These are phyloP conservation scores for Geothlypis trichas DNA, from an alignment of 2,113 vertebrate genomes.

Conservation along the genomic window DNA sequence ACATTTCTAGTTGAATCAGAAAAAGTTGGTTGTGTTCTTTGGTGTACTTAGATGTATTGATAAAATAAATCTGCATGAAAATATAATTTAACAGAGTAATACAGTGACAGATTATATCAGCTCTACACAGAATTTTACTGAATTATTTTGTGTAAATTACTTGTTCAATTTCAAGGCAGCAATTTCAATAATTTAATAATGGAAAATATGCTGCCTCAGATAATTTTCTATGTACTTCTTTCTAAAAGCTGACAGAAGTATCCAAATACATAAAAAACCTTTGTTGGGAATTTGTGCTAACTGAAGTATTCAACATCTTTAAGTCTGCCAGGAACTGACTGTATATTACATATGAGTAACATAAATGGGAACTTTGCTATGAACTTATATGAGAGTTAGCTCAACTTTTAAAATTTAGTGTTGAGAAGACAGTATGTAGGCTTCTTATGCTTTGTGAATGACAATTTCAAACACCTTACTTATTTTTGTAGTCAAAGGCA, in stretches of 20 bases:
- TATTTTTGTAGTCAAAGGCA: slow-evolving; percentile 80
- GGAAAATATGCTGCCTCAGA: not conserved
- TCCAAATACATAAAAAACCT: not conserved
- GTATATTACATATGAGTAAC: not conserved
- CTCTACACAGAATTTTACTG: not conserved
- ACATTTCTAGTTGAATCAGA: not conserved
- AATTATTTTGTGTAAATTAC: not conserved
- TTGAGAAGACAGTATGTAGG: not conserved
- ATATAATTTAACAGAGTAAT: not conserved
- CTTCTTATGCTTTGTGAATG: not conserved
- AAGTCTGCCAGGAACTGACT: not conserved
- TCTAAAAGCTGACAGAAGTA: not conserved
- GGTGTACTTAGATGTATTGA: not conserved
- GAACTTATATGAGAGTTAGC: not conserved
- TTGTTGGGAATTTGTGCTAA: not conserved
- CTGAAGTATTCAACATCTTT: not conserved
- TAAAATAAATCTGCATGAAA: not conserved
- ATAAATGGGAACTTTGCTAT: not conserved
- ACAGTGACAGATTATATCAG: not conserved
- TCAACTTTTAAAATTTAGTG: not conserved
- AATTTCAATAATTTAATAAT: not conserved
- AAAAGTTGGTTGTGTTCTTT: not conserved
- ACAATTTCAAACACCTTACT: slow-evolving; percentile 26
- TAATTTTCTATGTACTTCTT: not conserved
- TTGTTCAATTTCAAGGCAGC: not conserved